Evolutionary conservation across 53 echinoderm and acorn worm genomes (phyloP), one percentile per base, ranked within the genome.

Genomic region (Zoroaster sp.): DNA sequence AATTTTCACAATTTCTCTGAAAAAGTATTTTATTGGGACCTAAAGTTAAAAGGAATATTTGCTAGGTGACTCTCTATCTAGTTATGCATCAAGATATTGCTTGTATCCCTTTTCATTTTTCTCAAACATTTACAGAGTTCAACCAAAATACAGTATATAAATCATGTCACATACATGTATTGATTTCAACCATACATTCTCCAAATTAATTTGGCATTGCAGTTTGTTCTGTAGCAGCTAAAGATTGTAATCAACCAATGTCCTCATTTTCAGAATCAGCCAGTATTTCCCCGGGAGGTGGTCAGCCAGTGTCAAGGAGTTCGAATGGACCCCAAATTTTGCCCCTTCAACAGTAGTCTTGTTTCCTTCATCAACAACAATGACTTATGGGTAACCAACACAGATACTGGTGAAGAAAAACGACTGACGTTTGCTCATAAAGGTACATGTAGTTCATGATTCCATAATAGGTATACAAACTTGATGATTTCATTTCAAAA

Each of bases 301-400:
- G 83, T 87, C 54, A 96, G 90, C 33, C 87, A 90, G 55, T 92
- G 92, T 49, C 78, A 93, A 54, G 96, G 94, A 25, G 92, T 93
- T 5, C 72, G 99, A 63, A 93, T 99, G 89, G 99, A 99, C 88
- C 78, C 96, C 66, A 93, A 96, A 65, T 78, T 99, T 44, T 99
- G 99, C 72, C 99, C 99, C 40, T 87, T 87, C 25, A 96, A 99
- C 88, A 96, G 91, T 80, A 88, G 87, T 87, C 80, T 96, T 59
- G 91, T 99, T 40, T 93, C 96, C 38, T 99, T 96, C 82, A 93
- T 99, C 88, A 93, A 94, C 72, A 91, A 94, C 75, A 96, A 87
- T 65, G 95, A 99, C 86, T 71, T 99, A 12, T 99, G 99, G 99
- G 91, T 96, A 32, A 89, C 96, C 30, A 94, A 94, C 83, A 83